Evolutionary conservation across 2,797 vertebrate species (phyloP).

Genomic region (Prionace glauca): DNA sequence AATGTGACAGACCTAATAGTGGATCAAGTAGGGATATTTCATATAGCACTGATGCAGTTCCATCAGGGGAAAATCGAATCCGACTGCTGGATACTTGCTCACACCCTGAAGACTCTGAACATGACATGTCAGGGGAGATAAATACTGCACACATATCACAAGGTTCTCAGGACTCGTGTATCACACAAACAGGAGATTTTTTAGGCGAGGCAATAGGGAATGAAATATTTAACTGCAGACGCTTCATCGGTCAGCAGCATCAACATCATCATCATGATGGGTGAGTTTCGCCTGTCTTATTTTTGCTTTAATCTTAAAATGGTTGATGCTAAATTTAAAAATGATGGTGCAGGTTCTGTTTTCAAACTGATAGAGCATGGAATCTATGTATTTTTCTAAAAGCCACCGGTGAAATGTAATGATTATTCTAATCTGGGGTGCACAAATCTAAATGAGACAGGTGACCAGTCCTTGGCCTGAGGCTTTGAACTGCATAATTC

Average conservation of each 20-base stretch:
- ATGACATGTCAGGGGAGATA: constrained; percentile 67
- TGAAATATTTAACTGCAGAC: constrained; percentile 88
- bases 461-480: neutral
- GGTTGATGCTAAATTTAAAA: neutral
- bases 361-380: neutral
- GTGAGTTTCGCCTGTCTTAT: constrained; percentile 54
- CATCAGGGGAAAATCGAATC: constrained; percentile 71
- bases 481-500: neutral
- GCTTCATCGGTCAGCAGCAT: constrained; percentile 90
- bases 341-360: neutral
- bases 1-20: constrained; percentile 47
- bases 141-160: constrained; percentile 71
- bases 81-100: constrained; percentile 78
- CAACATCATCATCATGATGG: constrained; percentile 90
- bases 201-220: constrained; percentile 86
- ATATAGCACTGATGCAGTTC: constrained; percentile 68
- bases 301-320: neutral
- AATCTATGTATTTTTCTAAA: neutral
- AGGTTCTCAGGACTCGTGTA: constrained; percentile 80
- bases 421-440: neutral
- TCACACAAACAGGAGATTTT: constrained; percentile 79
- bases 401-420: neutral
- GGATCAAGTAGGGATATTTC: constrained; percentile 68
- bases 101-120: constrained; percentile 64
- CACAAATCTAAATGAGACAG: neutral